Base-by-base conservation (phyloP, 1,140 invertebrate species). In the Trissolcus basalis region DNA sequence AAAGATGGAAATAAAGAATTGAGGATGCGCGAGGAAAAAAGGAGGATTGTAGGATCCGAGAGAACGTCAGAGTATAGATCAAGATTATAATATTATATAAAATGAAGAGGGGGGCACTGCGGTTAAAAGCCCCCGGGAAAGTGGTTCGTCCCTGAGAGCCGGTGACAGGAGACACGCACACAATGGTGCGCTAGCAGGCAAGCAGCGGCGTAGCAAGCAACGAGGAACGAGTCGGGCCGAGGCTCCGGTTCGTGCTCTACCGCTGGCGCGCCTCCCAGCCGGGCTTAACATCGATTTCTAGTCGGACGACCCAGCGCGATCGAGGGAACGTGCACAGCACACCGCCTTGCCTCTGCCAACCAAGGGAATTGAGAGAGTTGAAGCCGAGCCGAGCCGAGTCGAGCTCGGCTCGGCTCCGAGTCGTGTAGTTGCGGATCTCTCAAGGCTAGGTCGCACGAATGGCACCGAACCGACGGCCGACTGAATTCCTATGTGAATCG, bases 231-330 rank as follows among this genome's bases (percentile, higher is more conserved):
- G 79, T 71, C 33, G 45, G 50, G 67, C 68, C 63, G 74, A 67
- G 77, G 69, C 63, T 77, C 76, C 71, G 80, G 73, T 73, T 72
- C 78, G 61, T 55, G 60, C 71, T 68, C 41, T 71, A 71, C 58
- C 58, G 67, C 71, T 75, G 79, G 76, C 77, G 77, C 76, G 77
- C 80, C 82, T 81, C 81, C 71, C 82, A 79, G 77, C 80, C 82
- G 71, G 69, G 79, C 80, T 81, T 80, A 81, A 75, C 83, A 86
- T 87, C 85, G 85, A 87, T 87, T 86, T 86, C 83, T 82, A 86
- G 85, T 84, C 83, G 79, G 82, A 81, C 82, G 81, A 81, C 71
- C 81, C 83, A 78, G 80, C 80, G 78, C 81, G 80, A 81, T 77
- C 81, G 79, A 83, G 80, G 77, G 79, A 82, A 78, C 77, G 79